phyloP scores from a whole-genome alignment of 2,113 vertebrate species.

The Laticauda laticaudata region DNA sequence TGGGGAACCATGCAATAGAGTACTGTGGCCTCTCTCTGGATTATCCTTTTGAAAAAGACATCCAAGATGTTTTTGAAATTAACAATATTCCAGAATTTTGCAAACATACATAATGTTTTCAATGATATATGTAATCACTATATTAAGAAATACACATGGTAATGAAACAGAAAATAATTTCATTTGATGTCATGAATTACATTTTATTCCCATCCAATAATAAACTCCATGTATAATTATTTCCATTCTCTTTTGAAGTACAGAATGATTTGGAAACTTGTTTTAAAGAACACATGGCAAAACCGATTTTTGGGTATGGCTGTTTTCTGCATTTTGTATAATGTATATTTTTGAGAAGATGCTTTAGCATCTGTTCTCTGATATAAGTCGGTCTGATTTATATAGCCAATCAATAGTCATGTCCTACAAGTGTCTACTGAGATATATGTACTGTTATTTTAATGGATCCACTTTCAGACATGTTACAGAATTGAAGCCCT shows the following conservation, averaged over 20 bases:
- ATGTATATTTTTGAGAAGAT: neutral
- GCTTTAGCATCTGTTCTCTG: neutral
- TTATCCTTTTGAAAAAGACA: neutral
- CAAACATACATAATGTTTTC: neutral
- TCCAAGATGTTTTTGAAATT: neutral
- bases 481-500: neutral
- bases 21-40: neutral
- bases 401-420: neutral
- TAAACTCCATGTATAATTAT: neutral
- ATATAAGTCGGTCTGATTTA: neutral
- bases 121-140: neutral
- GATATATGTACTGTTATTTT: neutral
- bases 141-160: neutral
- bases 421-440: neutral
- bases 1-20: neutral
- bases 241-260: neutral
- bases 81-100: neutral
- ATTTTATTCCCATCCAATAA: neutral
- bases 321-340: neutral
- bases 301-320: neutral
- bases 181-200: neutral
- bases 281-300: neutral
- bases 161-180: neutral
- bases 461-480: neutral
- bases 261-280: neutral